Conservation (phyloP, 92 coral and sea anemone species). For the Phymanthus crucifer region DNA sequence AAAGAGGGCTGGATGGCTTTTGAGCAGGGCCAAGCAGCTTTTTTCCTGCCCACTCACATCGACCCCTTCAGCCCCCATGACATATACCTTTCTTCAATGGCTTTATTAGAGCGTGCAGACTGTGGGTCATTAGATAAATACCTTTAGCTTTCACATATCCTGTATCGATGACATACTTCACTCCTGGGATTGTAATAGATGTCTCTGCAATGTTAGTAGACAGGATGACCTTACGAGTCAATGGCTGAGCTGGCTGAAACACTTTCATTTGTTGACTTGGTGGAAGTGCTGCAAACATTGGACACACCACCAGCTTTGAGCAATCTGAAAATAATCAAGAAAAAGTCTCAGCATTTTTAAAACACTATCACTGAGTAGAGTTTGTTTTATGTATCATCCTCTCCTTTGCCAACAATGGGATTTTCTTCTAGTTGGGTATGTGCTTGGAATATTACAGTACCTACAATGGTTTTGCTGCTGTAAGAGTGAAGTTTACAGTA, state of each 20-base stretch:
- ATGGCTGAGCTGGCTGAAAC: constrained; percentile 67
- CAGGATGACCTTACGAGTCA: constrained; percentile 80
- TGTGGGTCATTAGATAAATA: too few relatives aligned
- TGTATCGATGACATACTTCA: constrained; percentile 93
- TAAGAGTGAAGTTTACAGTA: too few relatives aligned
- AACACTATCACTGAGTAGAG: background rate
- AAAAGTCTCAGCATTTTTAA: background rate
- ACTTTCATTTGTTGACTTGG: constrained; percentile 90
- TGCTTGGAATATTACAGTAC: too few relatives aligned
- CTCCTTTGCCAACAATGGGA: too few relatives aligned
- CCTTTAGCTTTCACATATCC: constrained; percentile 99
- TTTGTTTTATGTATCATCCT: too few relatives aligned
- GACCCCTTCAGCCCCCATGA: background rate
- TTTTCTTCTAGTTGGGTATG: too few relatives aligned
- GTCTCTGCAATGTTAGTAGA: constrained; percentile 99
- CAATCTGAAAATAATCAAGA: constrained; percentile 36
- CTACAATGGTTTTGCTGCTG: too few relatives aligned
- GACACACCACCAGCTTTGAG: constrained; percentile 81
- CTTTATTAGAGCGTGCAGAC: too few relatives aligned
- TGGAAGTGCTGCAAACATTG: constrained; percentile 97
- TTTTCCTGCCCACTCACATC: background rate
- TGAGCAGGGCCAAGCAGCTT: too few relatives aligned
- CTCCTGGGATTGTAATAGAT: constrained; percentile 92
- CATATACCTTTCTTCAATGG: background rate
- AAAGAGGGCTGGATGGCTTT: too few relatives aligned